Percentiles rank a stretch among this genome's conserved stretches.
Evolutionary conservation across 1,140 invertebrate species (phyloP).

Genomic region (Nasonia longicornis): DNA sequence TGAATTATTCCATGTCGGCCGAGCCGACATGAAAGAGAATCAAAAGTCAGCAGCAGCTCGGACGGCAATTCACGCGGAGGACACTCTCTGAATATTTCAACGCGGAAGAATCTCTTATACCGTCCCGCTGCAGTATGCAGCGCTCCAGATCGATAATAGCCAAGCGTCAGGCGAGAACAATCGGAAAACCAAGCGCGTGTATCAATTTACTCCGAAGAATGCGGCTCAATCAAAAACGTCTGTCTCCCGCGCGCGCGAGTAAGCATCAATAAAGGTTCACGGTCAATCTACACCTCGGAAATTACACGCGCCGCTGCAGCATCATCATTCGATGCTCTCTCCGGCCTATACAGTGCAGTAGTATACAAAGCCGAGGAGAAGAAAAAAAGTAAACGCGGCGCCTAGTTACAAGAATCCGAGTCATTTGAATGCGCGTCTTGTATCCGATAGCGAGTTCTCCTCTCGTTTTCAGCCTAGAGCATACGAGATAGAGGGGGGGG

Average conservation of each 20-base stretch:
- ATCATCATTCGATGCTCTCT: not conserved
- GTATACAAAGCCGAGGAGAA: not conserved
- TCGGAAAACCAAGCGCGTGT: not conserved
- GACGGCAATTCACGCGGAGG: not conserved
- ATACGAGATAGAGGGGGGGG: no score
- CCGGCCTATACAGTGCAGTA: no score
- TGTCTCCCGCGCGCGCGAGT: not conserved
- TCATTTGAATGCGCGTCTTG: conserved; percentile 21
- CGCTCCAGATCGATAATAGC: not conserved
- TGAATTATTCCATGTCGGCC: not conserved
- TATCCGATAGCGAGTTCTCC: not conserved
- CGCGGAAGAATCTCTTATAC: no score
- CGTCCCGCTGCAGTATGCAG: not conserved
- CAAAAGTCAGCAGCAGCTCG: not conserved
- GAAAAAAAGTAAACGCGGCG: not conserved
- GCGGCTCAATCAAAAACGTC: conserved; percentile 3
- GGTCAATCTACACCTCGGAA: conserved; percentile 3
- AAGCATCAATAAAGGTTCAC: not conserved
- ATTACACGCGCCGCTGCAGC: not conserved
- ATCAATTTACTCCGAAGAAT: not conserved
- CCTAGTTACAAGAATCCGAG: not conserved
- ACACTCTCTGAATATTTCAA: not conserved
- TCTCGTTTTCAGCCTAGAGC: not conserved
- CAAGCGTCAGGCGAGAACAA: not conserved
- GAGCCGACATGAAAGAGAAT: not conserved